A percentile compares a stretch with the other conserved stretches of the same genome.
phyloP scores from a whole-genome alignment of 1,140 invertebrate species.

The Drosophila sturtevanti region DNA sequence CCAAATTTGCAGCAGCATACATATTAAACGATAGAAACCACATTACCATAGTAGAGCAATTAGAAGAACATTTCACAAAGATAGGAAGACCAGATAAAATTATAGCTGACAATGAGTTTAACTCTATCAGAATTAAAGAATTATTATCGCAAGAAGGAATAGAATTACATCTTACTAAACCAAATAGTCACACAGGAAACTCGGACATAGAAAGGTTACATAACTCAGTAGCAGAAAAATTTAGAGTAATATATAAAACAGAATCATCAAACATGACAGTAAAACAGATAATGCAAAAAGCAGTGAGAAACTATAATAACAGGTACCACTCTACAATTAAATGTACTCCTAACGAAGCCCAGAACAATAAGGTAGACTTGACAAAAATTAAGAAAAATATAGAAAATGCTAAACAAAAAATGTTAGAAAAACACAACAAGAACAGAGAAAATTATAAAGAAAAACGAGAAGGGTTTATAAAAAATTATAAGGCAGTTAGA shows the following conservation, averaged over 20 bases:
- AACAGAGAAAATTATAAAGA: slow-evolving; percentile 16
- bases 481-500: background rate
- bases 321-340: slow-evolving; percentile 21
- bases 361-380: slow-evolving; percentile 17
- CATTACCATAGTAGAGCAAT: slow-evolving; percentile 29
- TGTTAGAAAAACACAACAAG: slow-evolving; percentile 23
- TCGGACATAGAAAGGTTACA: slow-evolving; percentile 10
- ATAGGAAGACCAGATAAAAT: slow-evolving; percentile 15
- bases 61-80: slow-evolving; percentile 13
- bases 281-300: slow-evolving; percentile 23
- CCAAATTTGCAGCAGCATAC: background rate
- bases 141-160: slow-evolving; percentile 11
- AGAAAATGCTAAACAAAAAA: slow-evolving; percentile 31
- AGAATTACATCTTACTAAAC: slow-evolving; percentile 10
- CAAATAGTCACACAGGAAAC: background rate
- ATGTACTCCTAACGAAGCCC: slow-evolving; percentile 8
- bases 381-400: slow-evolving; percentile 28
- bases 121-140: slow-evolving; percentile 10
- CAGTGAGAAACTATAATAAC: slow-evolving; percentile 8
- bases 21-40: slow-evolving; percentile 1
- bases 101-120: slow-evolving; percentile 21
- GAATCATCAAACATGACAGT: slow-evolving; percentile 7
- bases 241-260: slow-evolving; percentile 18
- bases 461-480: background rate
- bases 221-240: slow-evolving; percentile 3